phyloP scores from a whole-genome alignment of 2,888 invertebrate genomes.

The Metellina segmentata region DNA sequence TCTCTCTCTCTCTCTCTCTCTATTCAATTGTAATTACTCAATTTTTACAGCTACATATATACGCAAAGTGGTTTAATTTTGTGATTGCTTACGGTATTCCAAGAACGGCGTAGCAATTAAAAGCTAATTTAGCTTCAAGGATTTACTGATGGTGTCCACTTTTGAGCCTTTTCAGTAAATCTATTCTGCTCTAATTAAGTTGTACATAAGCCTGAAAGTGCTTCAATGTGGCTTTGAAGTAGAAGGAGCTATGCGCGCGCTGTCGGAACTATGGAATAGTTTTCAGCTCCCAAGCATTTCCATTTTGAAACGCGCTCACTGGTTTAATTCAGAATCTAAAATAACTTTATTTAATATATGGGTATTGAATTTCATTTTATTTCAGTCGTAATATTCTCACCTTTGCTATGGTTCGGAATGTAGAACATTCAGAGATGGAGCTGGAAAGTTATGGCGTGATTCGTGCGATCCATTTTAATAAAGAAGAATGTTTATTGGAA shows the following conservation, averaged over 20 bases:
- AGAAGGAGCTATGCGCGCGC: background rate
- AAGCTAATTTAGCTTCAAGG: background rate
- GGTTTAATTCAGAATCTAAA: background rate
- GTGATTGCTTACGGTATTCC: background rate
- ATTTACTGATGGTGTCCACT: background rate
- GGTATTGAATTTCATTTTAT: no score
- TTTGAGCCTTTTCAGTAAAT: background rate
- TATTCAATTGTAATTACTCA: no score
- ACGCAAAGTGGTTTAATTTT: no score
- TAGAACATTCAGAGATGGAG: no score
- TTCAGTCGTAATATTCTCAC: no score
- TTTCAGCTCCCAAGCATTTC: background rate
- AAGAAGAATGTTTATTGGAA: no score
- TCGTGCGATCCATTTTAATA: no score
- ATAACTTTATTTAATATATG: no score
- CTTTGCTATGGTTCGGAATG: no score
- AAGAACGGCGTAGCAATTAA: background rate
- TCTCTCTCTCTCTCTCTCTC: no score
- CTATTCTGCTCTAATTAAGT: background rate
- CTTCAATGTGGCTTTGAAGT: background rate
- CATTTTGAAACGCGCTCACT: background rate
- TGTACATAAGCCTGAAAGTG: background rate
- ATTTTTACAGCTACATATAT: no score
- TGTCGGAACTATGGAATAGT: background rate
- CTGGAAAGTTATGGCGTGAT: no score